Percentiles rank a stretch among this genome's conserved stretches.
phyloP scores from a whole-genome alignment of 2,797 vertebrate species.

The Tapirus indicus region DNA sequence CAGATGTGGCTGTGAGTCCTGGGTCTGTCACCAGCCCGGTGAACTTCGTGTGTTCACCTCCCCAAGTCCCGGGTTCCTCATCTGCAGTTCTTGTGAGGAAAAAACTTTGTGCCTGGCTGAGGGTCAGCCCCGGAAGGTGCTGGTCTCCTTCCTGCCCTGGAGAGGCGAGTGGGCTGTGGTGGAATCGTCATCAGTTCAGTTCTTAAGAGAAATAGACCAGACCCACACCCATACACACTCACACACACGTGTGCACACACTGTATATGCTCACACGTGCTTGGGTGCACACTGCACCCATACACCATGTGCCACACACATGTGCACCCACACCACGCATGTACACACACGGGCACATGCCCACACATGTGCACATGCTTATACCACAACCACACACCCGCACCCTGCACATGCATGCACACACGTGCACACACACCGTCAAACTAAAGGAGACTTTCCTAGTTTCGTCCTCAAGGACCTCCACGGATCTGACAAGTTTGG shows the following conservation, averaged over 20 bases:
- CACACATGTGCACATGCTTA: not conserved
- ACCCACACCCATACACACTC: not conserved
- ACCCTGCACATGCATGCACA: not conserved
- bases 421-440: not conserved
- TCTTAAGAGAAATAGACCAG: not conserved
- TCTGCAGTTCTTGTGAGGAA: too few species aligned
- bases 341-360: not conserved
- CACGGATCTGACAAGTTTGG: rapidly evolving
- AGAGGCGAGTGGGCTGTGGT: not conserved
- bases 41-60: too few species aligned
- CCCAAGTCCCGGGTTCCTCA: too few species aligned
- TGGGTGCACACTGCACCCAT: not conserved
- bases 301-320: rapidly evolving
- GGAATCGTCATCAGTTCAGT: not conserved
- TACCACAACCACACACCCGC: too few species aligned
- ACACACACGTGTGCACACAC: not conserved
- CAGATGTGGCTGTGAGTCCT: too few species aligned
- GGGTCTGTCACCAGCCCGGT: too few species aligned
- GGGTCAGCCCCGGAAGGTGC: not conserved
- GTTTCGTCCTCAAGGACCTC: not conserved
- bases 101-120: too few species aligned
- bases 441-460: not conserved
- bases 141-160: not conserved
- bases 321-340: not conserved
- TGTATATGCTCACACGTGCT: not conserved